These are phyloP conservation scores for Nomada ruficornis DNA, from an alignment of 2,888 invertebrate genomes.

Conservation along the genomic window DNA sequence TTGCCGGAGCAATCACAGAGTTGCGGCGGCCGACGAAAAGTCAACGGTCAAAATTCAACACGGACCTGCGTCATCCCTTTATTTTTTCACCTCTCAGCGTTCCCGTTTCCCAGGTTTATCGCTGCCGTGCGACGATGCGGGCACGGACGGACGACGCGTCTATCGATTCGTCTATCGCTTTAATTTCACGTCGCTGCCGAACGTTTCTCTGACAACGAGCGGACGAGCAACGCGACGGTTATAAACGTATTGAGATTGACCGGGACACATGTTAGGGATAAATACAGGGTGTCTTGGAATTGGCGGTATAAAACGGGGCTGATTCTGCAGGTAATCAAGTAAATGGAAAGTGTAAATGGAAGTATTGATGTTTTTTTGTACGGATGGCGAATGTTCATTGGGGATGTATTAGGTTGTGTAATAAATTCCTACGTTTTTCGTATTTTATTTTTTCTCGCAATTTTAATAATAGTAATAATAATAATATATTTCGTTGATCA, in stretches of 20 bases:
- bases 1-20: constrained; percentile 60
- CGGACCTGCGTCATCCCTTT: constrained; percentile 30
- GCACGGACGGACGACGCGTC: constrained; percentile 29
- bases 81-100: neutral
- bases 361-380: too few species aligned
- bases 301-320: neutral
- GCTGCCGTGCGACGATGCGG: constrained; percentile 31
- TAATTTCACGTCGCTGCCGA: constrained; percentile 48
- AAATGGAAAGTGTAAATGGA: too few species aligned
- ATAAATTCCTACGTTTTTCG: too few species aligned
- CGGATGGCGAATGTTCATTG: neutral
- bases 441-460: too few species aligned
- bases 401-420: neutral
- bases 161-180: constrained; percentile 62
- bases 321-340: too few species aligned
- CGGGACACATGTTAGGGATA: neutral
- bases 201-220: constrained; percentile 21
- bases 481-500: too few species aligned
- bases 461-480: too few species aligned
- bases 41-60: constrained; percentile 60
- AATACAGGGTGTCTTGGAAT: neutral
- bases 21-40: constrained; percentile 49
- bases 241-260: neutral
- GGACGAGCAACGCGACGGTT: neutral
- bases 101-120: constrained; percentile 40